These are phyloP conservation scores for Prenolepis imparis DNA, from an alignment of 2,888 invertebrate genomes.

Conservation along the genomic window DNA sequence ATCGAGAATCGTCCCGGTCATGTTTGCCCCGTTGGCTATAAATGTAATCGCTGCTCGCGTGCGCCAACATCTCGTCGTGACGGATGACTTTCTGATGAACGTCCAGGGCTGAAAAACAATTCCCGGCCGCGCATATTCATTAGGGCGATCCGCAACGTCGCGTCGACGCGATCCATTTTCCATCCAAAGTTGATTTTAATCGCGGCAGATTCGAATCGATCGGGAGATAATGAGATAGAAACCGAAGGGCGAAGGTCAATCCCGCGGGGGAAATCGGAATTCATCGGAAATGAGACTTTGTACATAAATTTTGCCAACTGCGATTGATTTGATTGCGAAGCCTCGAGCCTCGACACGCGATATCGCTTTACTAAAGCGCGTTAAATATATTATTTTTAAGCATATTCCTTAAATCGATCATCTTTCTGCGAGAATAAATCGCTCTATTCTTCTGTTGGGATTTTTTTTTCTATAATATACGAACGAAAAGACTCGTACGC, in stretches of 20 bases:
- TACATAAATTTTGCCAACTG: neutral
- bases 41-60: constrained; percentile 30
- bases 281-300: neutral
- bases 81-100: constrained; percentile 36
- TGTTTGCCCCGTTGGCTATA: constrained; percentile 6
- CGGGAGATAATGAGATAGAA: constrained; percentile 6
- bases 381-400: neutral
- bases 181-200: constrained; percentile 22
- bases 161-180: constrained; percentile 11
- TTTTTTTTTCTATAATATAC: neutral
- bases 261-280: neutral
- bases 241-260: neutral
- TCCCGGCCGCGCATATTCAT: constrained; percentile 28
- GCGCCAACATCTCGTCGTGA: constrained; percentile 16
- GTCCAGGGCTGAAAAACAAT: constrained; percentile 35
- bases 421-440: neutral
- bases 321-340: neutral
- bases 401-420: neutral
- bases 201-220: neutral
- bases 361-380: neutral
- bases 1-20: constrained; percentile 3
- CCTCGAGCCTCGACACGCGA: neutral
- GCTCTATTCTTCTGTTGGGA: neutral
- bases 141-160: neutral
- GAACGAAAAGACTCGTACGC: neutral